Percentiles rank a stretch among this genome's conserved stretches.
phyloP scores from a whole-genome alignment of 2,888 invertebrate genomes.

The Spilosoma lubricipeda region DNA sequence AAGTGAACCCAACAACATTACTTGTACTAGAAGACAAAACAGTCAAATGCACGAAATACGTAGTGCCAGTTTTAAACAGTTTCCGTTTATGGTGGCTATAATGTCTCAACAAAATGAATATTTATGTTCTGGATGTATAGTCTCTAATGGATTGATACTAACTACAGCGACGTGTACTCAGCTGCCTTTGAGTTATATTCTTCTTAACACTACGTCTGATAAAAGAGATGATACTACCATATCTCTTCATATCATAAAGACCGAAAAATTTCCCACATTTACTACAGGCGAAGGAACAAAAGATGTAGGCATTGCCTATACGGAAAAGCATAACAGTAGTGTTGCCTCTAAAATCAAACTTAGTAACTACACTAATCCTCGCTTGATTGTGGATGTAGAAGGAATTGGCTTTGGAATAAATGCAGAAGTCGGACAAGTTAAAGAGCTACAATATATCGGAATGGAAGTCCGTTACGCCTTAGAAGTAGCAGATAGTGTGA shows the following conservation, averaged over 20 bases:
- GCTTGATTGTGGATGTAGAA: constrained; percentile 65
- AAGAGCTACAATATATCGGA: constrained; percentile 73
- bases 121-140: constrained; percentile 73
- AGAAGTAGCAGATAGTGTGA: constrained; percentile 47
- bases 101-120: constrained; percentile 77
- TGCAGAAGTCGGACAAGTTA: constrained; percentile 65
- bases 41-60: constrained; percentile 74
- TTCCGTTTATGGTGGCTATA: constrained; percentile 76
- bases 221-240: constrained; percentile 64
- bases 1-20: constrained; percentile 59
- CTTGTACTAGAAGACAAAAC: constrained; percentile 72
- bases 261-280: constrained; percentile 74
- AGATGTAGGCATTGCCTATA: constrained; percentile 74
- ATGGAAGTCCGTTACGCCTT: constrained; percentile 63
- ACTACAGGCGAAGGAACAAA: constrained; percentile 60
- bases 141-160: constrained; percentile 74
- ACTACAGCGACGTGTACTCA: constrained; percentile 72
- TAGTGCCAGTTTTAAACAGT: constrained; percentile 64
- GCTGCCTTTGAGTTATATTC: constrained; percentile 64
- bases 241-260: constrained; percentile 67
- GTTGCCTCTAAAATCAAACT: constrained; percentile 69
- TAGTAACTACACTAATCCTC: constrained; percentile 67
- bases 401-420: constrained; percentile 78
- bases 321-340: constrained; percentile 71
- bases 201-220: constrained; percentile 71